Conservation (phyloP, 2,888 invertebrate genomes). For the Caenorhabditis angaria region DNA sequence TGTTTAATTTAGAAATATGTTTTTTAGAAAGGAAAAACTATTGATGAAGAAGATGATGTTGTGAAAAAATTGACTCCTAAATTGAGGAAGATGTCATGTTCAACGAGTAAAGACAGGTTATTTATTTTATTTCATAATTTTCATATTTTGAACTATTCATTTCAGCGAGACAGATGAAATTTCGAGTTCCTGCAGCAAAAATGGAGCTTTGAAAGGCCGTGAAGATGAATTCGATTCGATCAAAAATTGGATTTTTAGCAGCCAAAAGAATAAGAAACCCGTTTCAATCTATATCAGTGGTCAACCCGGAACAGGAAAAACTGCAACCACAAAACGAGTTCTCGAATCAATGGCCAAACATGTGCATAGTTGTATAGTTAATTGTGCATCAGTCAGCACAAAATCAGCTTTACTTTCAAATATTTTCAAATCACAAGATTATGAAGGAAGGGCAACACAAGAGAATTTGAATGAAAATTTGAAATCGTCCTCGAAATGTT, state of each 20-base stretch:
- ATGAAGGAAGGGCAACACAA: slow-evolving; percentile 20
- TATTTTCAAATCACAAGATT: slow-evolving; percentile 30
- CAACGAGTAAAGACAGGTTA: too few relatives aligned
- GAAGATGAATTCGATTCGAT: slow-evolving; percentile 82
- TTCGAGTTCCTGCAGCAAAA: not conserved
- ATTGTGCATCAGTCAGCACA: slow-evolving; percentile 52
- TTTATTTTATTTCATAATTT: too few relatives aligned
- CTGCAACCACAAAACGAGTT: slow-evolving; percentile 59
- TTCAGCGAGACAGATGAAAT: not conserved
- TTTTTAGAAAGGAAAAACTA: too few relatives aligned
- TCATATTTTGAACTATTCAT: too few relatives aligned
- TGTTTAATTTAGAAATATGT: too few relatives aligned
- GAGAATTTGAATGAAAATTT: slow-evolving; percentile 22
- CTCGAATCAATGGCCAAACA: slow-evolving; percentile 33
- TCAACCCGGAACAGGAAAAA: slow-evolving; percentile 87
- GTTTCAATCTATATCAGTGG: slow-evolving; percentile 92
- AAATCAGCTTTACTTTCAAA: slow-evolving; percentile 37
- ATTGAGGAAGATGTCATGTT: too few relatives aligned
- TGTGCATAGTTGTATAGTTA: slow-evolving; percentile 39
- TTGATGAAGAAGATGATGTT: too few relatives aligned
- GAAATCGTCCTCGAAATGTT: slow-evolving; percentile 11
- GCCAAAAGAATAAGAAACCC: slow-evolving; percentile 79
- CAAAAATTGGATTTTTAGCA: slow-evolving; percentile 79
- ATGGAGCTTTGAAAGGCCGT: slow-evolving; percentile 77
- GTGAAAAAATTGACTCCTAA: too few relatives aligned